Evolutionary conservation across 2,888 invertebrate species (phyloP), one percentile per base, ranked within the genome.

Genomic region (Scaptomyza polygonia): DNA sequence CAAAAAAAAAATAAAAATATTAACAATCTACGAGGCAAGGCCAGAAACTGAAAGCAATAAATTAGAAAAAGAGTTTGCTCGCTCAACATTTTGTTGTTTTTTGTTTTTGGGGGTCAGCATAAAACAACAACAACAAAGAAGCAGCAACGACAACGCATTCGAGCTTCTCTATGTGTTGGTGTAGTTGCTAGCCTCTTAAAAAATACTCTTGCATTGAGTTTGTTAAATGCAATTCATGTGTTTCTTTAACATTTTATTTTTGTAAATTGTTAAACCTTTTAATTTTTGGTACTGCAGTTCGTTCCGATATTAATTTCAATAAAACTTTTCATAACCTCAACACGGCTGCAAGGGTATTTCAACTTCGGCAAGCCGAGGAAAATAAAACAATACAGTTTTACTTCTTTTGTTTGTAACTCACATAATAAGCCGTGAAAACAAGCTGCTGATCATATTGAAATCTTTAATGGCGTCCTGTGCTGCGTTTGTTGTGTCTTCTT

Each of bases 371-470:
- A 43, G 51, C 49, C 53, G 18, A 61, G 34, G 42, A 1, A 9
- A 6, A 30, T 8, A 9, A 25, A 25, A 0, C 1, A 9, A n/a
- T 39, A 7, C 48, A 42, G 5, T 40, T 11, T 2, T 34, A 25
- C 43, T 14, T 32, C 40, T 39, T 55, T 59, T 14, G n/a, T 27
- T 51, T 53, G 14, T 30, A 89, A 91, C 91, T 91, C 86, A 91
- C 91, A 91, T 91, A 72, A 90, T 87, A 53, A 91, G 78, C 34
- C 91, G 89, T 43, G 91, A 91, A 70, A 91, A 84, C 59, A 91
- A 79, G 59, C 90, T 89, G 77, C 90, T 91, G 76, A 91, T 91
- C 91, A 91, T 91, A 65, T 67, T 88, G 79, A 55, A 52, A 61
- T 61, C 52, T 65, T 55, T 36, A 32, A 25, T 54, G 66, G 5